Percentiles rank a stretch among this genome's conserved stretches.
Conservation (phyloP, 2,888 invertebrate species). For the Frankliniella fusca region DNA sequence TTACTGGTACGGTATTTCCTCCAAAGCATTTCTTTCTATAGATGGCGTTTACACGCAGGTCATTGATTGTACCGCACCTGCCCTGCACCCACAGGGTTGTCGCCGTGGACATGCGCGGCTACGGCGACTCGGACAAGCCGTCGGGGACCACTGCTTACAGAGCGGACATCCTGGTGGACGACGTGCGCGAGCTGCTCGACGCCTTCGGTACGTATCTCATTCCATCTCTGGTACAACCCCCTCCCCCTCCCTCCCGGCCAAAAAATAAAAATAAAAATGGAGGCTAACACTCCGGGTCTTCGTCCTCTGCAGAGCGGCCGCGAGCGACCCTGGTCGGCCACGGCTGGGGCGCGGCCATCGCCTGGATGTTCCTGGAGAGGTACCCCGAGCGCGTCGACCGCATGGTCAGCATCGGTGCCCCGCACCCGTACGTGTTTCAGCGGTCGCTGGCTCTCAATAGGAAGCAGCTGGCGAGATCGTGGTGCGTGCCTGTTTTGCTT, state of each 20-base stretch:
- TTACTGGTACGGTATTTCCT: slow-evolving; percentile 42
- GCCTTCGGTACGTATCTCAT: background rate
- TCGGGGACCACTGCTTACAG: slow-evolving; percentile 45
- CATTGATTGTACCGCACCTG: no score
- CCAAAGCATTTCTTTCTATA: background rate
- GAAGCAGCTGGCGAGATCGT: background rate
- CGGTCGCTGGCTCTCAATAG: background rate
- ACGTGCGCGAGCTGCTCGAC: slow-evolving; percentile 41
- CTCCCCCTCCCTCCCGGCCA: no score
- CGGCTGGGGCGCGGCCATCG: slow-evolving; percentile 65
- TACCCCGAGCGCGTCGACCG: slow-evolving; percentile 55
- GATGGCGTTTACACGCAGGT: background rate
- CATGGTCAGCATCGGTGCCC: slow-evolving; percentile 55
- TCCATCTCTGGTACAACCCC: background rate
- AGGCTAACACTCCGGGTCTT: background rate
- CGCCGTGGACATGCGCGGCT: slow-evolving; percentile 53
- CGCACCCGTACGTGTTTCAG: slow-evolving; percentile 41
- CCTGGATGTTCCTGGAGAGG: slow-evolving; percentile 52
- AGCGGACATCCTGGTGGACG: slow-evolving; percentile 45
- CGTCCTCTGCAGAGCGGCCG: background rate
- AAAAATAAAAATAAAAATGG: no score
- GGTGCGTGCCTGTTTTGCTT: background rate
- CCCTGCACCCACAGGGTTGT: slow-evolving; percentile 46
- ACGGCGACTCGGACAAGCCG: slow-evolving; percentile 52
- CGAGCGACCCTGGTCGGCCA: slow-evolving; percentile 52